Percentiles rank a stretch among this genome's conserved stretches.
These are phyloP conservation scores for Naso thynnoides DNA, from an alignment of 2,797 vertebrate species.

Conservation along the genomic window DNA sequence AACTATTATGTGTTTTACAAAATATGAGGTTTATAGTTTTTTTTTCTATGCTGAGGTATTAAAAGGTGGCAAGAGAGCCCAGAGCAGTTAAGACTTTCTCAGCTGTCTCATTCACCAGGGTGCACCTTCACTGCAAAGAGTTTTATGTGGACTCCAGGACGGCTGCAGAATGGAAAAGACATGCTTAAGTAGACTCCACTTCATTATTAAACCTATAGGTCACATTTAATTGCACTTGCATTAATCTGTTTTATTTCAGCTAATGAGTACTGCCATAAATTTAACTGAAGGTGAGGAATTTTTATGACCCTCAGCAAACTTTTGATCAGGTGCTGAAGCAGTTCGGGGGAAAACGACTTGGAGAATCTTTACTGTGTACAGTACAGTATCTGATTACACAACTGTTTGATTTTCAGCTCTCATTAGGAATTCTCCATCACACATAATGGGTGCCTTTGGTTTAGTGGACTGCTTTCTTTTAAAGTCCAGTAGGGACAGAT, in stretches of 20 bases:
- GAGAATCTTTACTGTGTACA: conserved; percentile 87
- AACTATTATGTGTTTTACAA: conserved; percentile 1
- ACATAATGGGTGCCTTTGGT: conserved; percentile 61
- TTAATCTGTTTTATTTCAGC: conserved; percentile 89
- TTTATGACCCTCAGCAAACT: conserved; percentile 86
- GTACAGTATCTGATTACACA: conserved; percentile 86
- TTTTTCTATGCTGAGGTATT: conserved; percentile 16
- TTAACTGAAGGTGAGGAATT: conserved; percentile 89
- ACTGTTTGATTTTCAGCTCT: conserved; percentile 83
- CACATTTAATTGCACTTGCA: conserved; percentile 86
- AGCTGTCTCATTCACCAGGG: conserved; percentile 44
- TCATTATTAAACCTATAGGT: conserved; percentile 82
- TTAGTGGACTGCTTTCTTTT: conserved; percentile 48
- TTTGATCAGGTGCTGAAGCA: conserved; percentile 87
- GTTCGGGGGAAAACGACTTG: conserved; percentile 68
- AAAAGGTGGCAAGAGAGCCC: conserved; percentile 39
- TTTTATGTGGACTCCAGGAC: conserved; percentile 68
- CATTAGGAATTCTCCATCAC: conserved; percentile 82
- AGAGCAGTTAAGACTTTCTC: conserved; percentile 53
- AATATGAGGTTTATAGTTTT: neutral
- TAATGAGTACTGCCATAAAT: conserved; percentile 87
- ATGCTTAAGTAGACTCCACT: conserved; percentile 78
- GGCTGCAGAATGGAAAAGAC: conserved; percentile 75
- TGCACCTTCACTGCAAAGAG: conserved; percentile 50
- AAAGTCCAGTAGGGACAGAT: conserved; percentile 29